Evolutionary conservation across 2,113 vertebrate genomes (phyloP).

Genomic region (Coreoperca whiteheadi): DNA sequence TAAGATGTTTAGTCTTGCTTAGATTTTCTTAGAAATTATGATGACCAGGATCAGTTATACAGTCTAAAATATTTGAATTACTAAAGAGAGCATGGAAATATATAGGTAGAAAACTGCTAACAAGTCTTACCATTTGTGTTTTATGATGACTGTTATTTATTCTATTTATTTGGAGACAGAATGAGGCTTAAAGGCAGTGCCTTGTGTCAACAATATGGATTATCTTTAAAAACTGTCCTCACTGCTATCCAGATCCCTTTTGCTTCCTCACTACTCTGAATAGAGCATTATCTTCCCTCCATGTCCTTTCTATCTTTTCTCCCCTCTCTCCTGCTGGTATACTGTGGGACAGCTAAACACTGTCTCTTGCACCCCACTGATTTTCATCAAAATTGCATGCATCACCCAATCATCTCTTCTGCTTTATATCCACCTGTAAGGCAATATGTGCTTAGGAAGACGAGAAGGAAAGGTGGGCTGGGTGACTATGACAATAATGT

Average conservation of each 20-base stretch:
- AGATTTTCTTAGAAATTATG: background rate
- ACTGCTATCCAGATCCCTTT: constrained; percentile 27
- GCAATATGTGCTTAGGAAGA: constrained; percentile 43
- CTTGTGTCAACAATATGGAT: background rate
- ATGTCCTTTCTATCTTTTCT: constrained; percentile 47
- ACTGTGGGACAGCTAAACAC: constrained; percentile 71
- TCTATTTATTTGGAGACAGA: background rate
- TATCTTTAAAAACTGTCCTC: constrained; percentile 32
- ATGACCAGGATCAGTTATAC: background rate
- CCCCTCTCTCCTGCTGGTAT: constrained; percentile 65
- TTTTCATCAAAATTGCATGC: constrained; percentile 76
- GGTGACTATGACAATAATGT: background rate
- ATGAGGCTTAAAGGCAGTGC: background rate
- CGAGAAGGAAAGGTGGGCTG: constrained; percentile 7
- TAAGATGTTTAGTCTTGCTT: background rate
- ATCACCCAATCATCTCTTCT: constrained; percentile 57
- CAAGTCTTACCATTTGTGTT: background rate
- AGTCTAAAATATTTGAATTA: background rate
- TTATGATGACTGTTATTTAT: background rate
- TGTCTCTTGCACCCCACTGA: constrained; percentile 70
- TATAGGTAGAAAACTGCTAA: background rate
- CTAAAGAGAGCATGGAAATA: background rate
- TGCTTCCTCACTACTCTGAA: constrained; percentile 49
- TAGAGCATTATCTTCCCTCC: constrained; percentile 59
- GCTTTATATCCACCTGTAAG: constrained; percentile 53